Conservation (phyloP, 2,797 vertebrate species). For the Buceros bicornis region DNA sequence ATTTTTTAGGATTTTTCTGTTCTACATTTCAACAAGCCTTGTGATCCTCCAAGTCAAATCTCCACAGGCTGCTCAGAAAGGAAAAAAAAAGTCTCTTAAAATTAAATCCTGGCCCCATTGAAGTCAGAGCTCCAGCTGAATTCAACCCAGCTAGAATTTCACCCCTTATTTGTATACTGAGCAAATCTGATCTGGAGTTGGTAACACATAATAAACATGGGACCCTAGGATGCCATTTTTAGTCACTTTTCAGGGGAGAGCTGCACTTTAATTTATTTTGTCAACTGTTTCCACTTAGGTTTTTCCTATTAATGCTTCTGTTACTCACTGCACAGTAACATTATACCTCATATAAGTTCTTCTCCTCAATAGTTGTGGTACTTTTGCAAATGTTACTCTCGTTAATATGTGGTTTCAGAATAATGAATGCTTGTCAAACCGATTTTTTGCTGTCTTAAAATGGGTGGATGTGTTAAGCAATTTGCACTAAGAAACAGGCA, state of each 20-base stretch:
- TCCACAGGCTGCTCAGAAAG: conserved; percentile 28
- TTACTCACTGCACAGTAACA: conserved; percentile 34
- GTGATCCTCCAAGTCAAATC: conserved; percentile 35
- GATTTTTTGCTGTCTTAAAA: conserved; percentile 67
- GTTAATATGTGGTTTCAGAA: conserved; percentile 64
- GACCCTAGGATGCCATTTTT: conserved; percentile 70
- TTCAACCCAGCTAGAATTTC: conserved; percentile 63
- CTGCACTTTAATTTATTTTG: conserved; percentile 70
- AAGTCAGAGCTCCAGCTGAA: conserved; percentile 48
- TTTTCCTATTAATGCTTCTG: conserved; percentile 71
- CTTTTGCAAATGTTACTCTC: conserved; percentile 40
- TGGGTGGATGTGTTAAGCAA: conserved; percentile 57
- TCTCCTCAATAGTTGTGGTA: conserved; percentile 55
- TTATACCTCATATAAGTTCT: conserved; percentile 59
- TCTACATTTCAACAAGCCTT: conserved; percentile 22
- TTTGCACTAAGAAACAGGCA: conserved; percentile 36
- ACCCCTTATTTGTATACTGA: conserved; percentile 66
- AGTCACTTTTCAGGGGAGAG: conserved; percentile 58
- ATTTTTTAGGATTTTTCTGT: conserved; percentile 46
- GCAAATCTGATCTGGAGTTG: conserved; percentile 67
- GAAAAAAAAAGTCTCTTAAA: background rate
- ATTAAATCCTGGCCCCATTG: conserved; percentile 41
- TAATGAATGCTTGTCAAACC: conserved; percentile 73
- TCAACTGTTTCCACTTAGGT: conserved; percentile 74
- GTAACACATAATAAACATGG: conserved; percentile 74